These are phyloP conservation scores for Indri indri DNA, from an alignment of 2,113 vertebrate genomes.

Conservation along the genomic window DNA sequence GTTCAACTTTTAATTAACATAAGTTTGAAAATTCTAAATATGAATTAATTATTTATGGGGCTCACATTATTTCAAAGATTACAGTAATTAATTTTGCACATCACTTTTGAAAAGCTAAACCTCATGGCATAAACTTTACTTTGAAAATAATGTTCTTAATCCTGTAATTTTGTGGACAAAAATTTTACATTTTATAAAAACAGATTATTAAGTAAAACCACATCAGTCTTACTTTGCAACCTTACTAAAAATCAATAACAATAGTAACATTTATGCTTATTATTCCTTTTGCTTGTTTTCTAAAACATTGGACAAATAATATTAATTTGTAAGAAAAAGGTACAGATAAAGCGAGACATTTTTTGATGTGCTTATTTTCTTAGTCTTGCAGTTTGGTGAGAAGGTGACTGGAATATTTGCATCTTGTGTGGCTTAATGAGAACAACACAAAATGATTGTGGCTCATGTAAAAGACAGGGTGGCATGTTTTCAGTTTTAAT, in stretches of 20 bases:
- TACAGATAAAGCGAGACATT: conserved; percentile 71
- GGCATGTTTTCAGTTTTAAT: conserved; percentile 99
- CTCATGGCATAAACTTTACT: conserved; percentile 43
- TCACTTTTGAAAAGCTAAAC: conserved; percentile 40
- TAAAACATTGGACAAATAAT: conserved; percentile 67
- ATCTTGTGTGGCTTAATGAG: conserved; percentile 96
- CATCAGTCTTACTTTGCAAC: conserved; percentile 51
- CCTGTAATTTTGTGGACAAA: conserved; percentile 55
- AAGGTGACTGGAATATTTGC: conserved; percentile 89
- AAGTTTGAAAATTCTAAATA: conserved; percentile 42
- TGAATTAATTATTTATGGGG: neutral
- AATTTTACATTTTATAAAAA: conserved; percentile 66
- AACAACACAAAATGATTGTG: conserved; percentile 88
- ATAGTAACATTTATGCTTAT: conserved; percentile 33
- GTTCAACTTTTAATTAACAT: neutral
- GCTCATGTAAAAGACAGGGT: conserved; percentile 93
- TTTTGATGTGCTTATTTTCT: conserved; percentile 82
- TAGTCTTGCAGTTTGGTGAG: conserved; percentile 84
- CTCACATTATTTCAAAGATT: neutral
- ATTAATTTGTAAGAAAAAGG: conserved; percentile 43
- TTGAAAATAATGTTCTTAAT: conserved; percentile 23
- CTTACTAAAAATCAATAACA: conserved; percentile 47
- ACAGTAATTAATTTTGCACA: neutral
- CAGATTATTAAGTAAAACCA: conserved; percentile 43
- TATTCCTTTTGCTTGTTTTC: conserved; percentile 65